phyloP scores from a whole-genome alignment of 2,888 invertebrate species.

The Lycocerus yunnanus region DNA sequence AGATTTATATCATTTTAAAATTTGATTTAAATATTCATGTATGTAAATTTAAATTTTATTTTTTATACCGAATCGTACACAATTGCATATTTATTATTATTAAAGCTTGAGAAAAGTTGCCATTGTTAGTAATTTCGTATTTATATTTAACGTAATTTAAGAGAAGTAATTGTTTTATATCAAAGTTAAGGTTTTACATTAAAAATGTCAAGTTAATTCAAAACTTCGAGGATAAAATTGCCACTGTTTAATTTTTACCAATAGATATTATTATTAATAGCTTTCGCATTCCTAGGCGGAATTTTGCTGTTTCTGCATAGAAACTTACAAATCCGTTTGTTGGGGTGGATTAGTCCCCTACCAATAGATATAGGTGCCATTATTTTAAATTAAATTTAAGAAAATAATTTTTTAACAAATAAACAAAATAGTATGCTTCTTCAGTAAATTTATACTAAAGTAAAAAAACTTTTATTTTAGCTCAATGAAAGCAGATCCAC shows the following conservation, averaged over 20 bases:
- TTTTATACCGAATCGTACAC: not conserved
- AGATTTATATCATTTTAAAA: not conserved
- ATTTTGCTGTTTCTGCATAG: no score
- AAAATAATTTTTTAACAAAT: no score
- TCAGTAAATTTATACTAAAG: not conserved
- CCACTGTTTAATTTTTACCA: no score
- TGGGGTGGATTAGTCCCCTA: no score
- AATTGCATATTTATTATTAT: not conserved
- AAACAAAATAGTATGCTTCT: no score
- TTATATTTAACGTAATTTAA: not conserved
- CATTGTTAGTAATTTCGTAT: not conserved
- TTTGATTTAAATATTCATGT: not conserved
- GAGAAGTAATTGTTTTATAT: not conserved
- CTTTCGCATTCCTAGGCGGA: no score
- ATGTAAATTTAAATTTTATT: not conserved
- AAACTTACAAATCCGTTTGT: no score
- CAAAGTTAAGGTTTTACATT: not conserved
- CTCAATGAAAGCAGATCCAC: slow-evolving; percentile 49
- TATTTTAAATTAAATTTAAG: no score
- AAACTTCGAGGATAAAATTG: not conserved
- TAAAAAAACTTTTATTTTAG: slow-evolving; percentile 39
- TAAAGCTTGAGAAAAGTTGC: not conserved
- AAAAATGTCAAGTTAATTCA: not conserved
- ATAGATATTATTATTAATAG: no score
- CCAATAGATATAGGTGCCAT: no score